A percentile compares a stretch with the other conserved stretches of the same genome.
These are phyloP conservation scores for Heptranchias perlo DNA, from an alignment of 2,113 vertebrate species.

Conservation along the genomic window DNA sequence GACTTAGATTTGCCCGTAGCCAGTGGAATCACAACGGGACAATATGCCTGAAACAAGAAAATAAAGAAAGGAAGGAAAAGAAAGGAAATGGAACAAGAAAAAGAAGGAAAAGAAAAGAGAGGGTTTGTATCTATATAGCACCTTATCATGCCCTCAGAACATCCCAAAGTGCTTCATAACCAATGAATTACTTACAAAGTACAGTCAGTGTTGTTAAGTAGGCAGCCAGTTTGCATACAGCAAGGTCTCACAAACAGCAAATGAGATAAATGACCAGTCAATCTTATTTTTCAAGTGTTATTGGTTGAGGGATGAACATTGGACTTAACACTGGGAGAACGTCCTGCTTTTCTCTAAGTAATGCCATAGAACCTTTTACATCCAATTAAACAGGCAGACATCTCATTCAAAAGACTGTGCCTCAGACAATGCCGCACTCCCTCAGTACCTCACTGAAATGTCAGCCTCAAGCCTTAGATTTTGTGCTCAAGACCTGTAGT, in stretches of 20 bases:
- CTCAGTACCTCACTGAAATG: neutral
- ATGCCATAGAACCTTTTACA: neutral
- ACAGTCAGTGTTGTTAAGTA: too few species aligned
- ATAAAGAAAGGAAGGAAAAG: neutral
- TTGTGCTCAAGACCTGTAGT: neutral
- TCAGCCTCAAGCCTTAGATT: neutral
- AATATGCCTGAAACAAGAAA: neutral
- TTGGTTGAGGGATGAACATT: neutral
- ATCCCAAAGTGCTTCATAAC: too few species aligned
- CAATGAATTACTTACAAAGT: too few species aligned
- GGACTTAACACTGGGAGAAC: neutral
- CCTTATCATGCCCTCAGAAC: too few species aligned
- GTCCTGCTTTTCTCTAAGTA: neutral
- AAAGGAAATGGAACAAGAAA: neutral
- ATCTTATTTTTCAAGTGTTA: neutral
- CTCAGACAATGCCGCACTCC: neutral
- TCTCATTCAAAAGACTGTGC: neutral
- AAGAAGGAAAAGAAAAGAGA: neutral
- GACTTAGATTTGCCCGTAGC: neutral
- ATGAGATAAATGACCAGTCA: neutral
- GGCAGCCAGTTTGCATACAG: neutral
- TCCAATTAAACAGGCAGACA: neutral
- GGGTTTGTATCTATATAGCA: neutral
- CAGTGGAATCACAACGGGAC: neutral
- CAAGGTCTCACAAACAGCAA: neutral